Evolutionary conservation across 2,888 invertebrate genomes (phyloP).

Genomic region (Dascillus cervinus): DNA sequence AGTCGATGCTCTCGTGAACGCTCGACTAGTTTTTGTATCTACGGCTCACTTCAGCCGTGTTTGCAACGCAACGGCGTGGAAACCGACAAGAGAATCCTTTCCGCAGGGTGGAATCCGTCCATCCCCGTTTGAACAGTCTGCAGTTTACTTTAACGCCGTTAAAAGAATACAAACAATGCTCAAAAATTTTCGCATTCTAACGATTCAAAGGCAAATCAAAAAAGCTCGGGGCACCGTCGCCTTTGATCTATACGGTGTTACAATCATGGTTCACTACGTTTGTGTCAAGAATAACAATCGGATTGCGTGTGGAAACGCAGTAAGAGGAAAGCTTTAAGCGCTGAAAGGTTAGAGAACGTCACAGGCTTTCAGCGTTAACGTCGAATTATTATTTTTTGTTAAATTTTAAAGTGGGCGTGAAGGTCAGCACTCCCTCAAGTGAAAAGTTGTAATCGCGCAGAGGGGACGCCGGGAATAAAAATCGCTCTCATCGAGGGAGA

Average conservation of each 20-base stretch:
- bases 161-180: too few relatives aligned
- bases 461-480: slow-evolving; percentile 10
- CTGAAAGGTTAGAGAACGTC: too few relatives aligned
- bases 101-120: slow-evolving; percentile 30
- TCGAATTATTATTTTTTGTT: too few relatives aligned
- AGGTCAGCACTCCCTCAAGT: not conserved
- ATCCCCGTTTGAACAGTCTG: slow-evolving; percentile 10
- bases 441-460: slow-evolving; percentile 3
- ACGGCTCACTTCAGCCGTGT: slow-evolving; percentile 37
- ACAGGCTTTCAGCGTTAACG: too few relatives aligned
- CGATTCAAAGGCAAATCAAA: slow-evolving; percentile 27
- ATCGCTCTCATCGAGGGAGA: slow-evolving; percentile 9
- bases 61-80: slow-evolving; percentile 36
- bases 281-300: slow-evolving; percentile 28
- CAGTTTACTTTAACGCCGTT: too few relatives aligned
- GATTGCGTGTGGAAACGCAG: slow-evolving; percentile 27
- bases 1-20: slow-evolving; percentile 22
- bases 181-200: too few relatives aligned
- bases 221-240: slow-evolving; percentile 23
- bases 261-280: slow-evolving; percentile 33
- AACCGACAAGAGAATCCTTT: slow-evolving; percentile 43
- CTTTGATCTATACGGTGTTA: slow-evolving; percentile 36
- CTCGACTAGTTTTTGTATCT: slow-evolving; percentile 38
- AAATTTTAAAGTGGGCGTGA: too few relatives aligned
- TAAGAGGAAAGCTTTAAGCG: too few relatives aligned